phyloP scores from a whole-genome alignment of 2,888 invertebrate species.

The Sminthurides aquaticus region DNA sequence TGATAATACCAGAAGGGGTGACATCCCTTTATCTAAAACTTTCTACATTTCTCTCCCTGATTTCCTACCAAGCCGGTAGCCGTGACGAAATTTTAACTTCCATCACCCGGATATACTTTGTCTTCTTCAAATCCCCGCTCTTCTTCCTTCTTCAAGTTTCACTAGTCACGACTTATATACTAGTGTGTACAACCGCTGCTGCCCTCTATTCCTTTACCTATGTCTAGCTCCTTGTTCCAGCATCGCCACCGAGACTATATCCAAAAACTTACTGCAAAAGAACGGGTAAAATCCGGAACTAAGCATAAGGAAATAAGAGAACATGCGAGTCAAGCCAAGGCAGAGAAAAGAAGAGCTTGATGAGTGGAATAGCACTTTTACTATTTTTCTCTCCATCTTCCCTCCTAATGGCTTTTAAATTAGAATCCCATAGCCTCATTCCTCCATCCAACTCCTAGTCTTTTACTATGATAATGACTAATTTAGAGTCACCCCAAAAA shows the following conservation, averaged over 20 bases:
- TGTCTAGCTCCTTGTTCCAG: neutral
- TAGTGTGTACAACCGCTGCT: too few relatives aligned
- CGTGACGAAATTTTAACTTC: conserved; percentile 23
- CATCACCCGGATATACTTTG: neutral
- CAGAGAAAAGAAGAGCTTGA: neutral
- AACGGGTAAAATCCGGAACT: too few relatives aligned
- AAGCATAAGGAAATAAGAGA: neutral
- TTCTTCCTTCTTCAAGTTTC: neutral
- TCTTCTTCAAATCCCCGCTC: neutral
- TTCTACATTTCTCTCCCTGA: conserved; percentile 8
- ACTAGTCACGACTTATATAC: too few relatives aligned
- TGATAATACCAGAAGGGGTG: conserved; percentile 24
- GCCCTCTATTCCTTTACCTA: too few relatives aligned
- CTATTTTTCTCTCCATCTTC: neutral
- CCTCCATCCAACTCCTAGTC: neutral
- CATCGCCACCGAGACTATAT: neutral
- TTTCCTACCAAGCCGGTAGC: conserved; percentile 7
- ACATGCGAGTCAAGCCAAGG: neutral
- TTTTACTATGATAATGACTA: neutral
- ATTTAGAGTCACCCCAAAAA: neutral
- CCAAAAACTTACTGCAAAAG: neutral
- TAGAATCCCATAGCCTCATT: neutral
- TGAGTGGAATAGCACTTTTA: neutral
- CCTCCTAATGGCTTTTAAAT: conserved; percentile 22
- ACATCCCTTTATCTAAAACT: conserved; percentile 3